Conservation (phyloP, 2,797 vertebrate species). For the Melanotaenia trifasciata region DNA sequence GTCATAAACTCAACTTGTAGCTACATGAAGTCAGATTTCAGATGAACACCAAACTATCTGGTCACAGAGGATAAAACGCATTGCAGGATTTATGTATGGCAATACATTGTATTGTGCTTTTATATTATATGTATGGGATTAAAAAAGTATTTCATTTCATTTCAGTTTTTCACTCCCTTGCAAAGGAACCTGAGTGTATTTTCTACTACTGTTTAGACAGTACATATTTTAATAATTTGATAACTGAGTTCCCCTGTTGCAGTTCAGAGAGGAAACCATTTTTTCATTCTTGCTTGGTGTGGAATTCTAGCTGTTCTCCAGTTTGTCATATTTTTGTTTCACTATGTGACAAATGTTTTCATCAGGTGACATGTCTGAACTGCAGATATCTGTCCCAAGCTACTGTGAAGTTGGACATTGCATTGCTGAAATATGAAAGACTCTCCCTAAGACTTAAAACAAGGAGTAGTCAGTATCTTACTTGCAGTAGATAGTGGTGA, state of each 20-base stretch:
- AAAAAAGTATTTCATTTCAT: too few species aligned
- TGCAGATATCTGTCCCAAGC: too few species aligned
- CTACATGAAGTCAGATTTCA: not conserved
- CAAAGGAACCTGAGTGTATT: not conserved
- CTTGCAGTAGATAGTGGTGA: not conserved
- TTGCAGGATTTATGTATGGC: not conserved
- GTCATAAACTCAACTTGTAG: not conserved
- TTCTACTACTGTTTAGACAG: not conserved
- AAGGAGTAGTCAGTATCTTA: not conserved
- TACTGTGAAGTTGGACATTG: too few species aligned
- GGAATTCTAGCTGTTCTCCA: too few species aligned
- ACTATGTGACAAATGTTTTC: too few species aligned
- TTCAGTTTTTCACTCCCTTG: not conserved
- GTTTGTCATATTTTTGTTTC: too few species aligned
- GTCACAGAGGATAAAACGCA: not conserved
- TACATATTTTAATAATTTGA: not conserved
- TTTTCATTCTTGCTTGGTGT: too few species aligned
- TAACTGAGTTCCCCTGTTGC: too few species aligned
- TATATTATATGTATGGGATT: too few species aligned
- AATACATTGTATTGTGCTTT: not conserved
- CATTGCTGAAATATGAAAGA: too few species aligned
- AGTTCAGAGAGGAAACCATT: too few species aligned
- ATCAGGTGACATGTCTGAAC: too few species aligned
- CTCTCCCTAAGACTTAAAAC: not conserved
- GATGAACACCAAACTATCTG: not conserved